Evolutionary conservation across 2,888 invertebrate genomes (phyloP), one percentile per base, ranked within the genome.

Genomic region (Phymatocera aterrima): DNA sequence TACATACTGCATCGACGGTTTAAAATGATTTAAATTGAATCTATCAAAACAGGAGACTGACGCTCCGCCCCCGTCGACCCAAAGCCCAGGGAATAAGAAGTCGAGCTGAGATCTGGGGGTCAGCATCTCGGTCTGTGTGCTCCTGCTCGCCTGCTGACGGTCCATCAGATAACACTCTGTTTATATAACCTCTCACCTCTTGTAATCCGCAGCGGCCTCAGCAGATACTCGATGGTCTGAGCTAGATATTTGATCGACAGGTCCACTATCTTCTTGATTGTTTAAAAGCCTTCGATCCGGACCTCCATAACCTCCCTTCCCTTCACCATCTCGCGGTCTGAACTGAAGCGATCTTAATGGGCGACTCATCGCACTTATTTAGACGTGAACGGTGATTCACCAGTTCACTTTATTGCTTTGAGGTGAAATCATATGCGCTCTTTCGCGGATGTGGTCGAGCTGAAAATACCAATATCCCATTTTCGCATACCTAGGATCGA

Each of bases 111-210:
- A 79, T 77, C 72, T 64, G 77, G 78, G 65, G 60, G 78, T 57
- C 81, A 72, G 79, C 79, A 78, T 79, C 77, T 68, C 28, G 43
- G 65, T 43, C 74, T 40, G 37, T n/a, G 28, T 57, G 74, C 74
- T 75, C 57, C 74, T 75, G 72, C 72, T 70, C 83, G 81, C 82
- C 81, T 79, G 87, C 85, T 89, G 89, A 89, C 89, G 89, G 89
- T 88, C 89, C 88, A 89, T 89, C 89, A 89, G 89, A 89, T 89
- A 89, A 89, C 85, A 81, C 83, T 84, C 83, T 89, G 89, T 89
- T 89, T 89, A 88, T 85, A 85, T 89, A 89, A 89, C 89, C 89
- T 89, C 88, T 89, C 88, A 89, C 89, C 89, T 89, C 86, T 84
- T 82, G 81, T 81, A 82, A 82, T 83, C 83, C 81, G 81, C 81